phyloP scores from a whole-genome alignment of 2,888 invertebrate genomes.

The Drosophila aldrichi region DNA sequence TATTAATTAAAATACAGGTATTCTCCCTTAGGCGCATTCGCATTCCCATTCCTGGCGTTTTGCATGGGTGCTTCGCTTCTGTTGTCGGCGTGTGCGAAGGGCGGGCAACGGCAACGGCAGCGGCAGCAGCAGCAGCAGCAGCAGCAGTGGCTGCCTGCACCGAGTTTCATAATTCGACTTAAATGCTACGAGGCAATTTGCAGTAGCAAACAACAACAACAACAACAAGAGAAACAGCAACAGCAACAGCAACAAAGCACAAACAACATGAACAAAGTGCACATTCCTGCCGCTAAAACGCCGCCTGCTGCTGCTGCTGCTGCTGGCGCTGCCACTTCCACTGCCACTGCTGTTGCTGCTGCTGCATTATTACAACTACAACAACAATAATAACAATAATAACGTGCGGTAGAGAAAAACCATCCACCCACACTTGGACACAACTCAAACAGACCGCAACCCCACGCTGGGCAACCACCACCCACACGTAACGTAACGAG shows the following conservation, averaged over 20 bases:
- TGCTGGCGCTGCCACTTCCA: slow-evolving; percentile 18
- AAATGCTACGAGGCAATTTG: slow-evolving; percentile 79
- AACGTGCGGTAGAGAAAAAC: slow-evolving; percentile 35
- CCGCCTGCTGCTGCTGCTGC: slow-evolving; percentile 39
- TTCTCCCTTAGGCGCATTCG: slow-evolving; percentile 47
- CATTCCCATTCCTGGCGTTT: slow-evolving; percentile 28
- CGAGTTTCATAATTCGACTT: slow-evolving; percentile 77
- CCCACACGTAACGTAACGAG: slow-evolving; percentile 26
- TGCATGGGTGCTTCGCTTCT: slow-evolving; percentile 47
- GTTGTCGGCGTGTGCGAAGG: neutral
- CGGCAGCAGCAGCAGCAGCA: neutral
- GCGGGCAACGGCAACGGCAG: neutral
- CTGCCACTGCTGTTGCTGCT: slow-evolving; percentile 1
- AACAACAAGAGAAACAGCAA: slow-evolving; percentile 21
- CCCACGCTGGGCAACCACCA: slow-evolving; percentile 44
- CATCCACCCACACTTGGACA: slow-evolving; percentile 45
- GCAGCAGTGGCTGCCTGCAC: slow-evolving; percentile 21
- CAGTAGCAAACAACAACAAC: slow-evolving; percentile 44
- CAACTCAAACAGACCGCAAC: slow-evolving; percentile 35
- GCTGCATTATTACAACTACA: slow-evolving; percentile 65
- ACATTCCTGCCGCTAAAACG: slow-evolving; percentile 64
- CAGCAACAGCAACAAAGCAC: slow-evolving; percentile 43
- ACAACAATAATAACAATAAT: slow-evolving; percentile 32
- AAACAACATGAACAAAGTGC: slow-evolving; percentile 71
- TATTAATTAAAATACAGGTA: slow-evolving; percentile 81